Conservation (phyloP, 2,113 vertebrate species). For the Hepsetus odoe region DNA sequence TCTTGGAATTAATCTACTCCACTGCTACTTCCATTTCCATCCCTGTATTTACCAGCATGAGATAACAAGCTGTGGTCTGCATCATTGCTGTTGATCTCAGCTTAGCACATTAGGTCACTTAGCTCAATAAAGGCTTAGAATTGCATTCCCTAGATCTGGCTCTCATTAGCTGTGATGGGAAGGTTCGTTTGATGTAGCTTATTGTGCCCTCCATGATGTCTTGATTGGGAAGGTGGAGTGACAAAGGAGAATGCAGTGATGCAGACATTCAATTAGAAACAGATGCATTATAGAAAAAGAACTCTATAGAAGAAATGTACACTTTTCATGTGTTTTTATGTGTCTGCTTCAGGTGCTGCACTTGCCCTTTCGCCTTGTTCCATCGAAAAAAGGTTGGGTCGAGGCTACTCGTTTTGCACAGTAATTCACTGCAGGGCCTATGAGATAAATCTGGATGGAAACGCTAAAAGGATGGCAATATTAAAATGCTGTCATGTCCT, state of each 20-base stretch:
- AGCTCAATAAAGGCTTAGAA: not conserved
- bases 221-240: not conserved
- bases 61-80: slow-evolving; percentile 12
- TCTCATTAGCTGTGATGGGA: not conserved
- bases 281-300: not conserved
- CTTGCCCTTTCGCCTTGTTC: slow-evolving; percentile 21
- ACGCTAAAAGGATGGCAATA: slow-evolving; percentile 49
- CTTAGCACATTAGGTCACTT: not conserved
- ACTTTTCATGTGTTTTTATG: not conserved
- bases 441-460: slow-evolving; percentile 66
- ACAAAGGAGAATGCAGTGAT: not conserved
- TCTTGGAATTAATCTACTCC: slow-evolving; percentile 26
- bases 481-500: slow-evolving; percentile 28
- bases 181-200: slow-evolving; percentile 11
- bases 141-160: not conserved
- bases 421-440: slow-evolving; percentile 50
- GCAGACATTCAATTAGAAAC: not conserved
- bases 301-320: not conserved
- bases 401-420: slow-evolving; percentile 49
- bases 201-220: not conserved
- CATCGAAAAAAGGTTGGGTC: slow-evolving; percentile 15
- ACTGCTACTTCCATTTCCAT: slow-evolving; percentile 17
- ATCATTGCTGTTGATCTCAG: slow-evolving; percentile 19
- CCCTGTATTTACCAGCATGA: slow-evolving; percentile 54
- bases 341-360: slow-evolving; percentile 18